Base-by-base conservation (phyloP, 2,113 vertebrate genomes). In the Oxygymnocypris stewartii region DNA sequence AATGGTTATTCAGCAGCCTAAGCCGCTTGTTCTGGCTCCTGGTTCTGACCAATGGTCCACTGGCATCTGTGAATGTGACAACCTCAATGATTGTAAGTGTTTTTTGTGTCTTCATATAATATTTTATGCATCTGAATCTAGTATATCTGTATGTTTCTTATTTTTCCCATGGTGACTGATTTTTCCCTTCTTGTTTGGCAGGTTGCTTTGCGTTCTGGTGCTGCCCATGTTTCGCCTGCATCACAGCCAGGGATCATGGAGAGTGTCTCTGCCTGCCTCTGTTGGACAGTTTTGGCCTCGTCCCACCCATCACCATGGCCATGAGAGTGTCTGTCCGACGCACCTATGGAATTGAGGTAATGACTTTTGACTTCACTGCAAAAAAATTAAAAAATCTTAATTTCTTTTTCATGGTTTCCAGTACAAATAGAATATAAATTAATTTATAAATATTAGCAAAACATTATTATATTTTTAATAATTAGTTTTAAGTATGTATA, bases 141-240 rank as follows among this genome's bases (percentile, higher is more conserved):
- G 23, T 81, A 54, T 54, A 20, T 7, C 16, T 54, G 31, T 0
- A 20, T 1, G 63, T 59, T 4, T 42, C 47, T 20, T 20, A 14
- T 76, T 40, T 77, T 16, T 35, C 25, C 40, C 69, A 3, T 49
- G 20, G n/a, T 51, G 67, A 12, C 28, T 57, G 65, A n/a, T 51
- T 25, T 57, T 37, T 31, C n/a, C 7, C 14, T 16, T 20, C 25
- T 54, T 23, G 80, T 35, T 63, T 1, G 18, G 4, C 2, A 95
- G 94, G 94, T 83, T 95, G 94, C 65, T 93, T 88, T 12, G 92
- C 84, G 0, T 92, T 90, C 87, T 95, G 94, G 94, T 95, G 93
- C 71, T 82, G 10, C 2, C 92, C 93, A 4, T 94, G 93, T 85
- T 94, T 94, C 37, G 90, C 92, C 86, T 95, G 94, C 40, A 87